phyloP scores from a whole-genome alignment of 2,113 vertebrate species.

The Peromyscus leucopus region DNA sequence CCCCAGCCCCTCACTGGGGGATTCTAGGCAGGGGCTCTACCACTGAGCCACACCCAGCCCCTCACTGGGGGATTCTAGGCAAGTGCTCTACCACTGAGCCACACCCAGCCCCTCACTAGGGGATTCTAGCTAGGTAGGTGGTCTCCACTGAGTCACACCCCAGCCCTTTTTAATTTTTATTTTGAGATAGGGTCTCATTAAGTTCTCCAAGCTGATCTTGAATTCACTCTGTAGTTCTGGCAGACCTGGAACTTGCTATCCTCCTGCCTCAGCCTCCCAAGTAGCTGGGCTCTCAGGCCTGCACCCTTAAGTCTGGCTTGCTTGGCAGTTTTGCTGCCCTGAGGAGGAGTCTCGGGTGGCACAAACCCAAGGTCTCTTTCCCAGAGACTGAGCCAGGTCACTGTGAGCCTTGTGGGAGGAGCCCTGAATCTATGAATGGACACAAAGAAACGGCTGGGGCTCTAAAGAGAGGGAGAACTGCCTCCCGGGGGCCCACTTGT shows the following conservation, averaged over 20 bases:
- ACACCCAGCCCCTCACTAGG: neutral
- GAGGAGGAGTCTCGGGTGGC: neutral
- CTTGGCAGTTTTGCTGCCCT: neutral
- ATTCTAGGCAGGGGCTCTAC: neutral
- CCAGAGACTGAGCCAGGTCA: conserved; percentile 50
- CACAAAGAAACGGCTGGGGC: conserved; percentile 28
- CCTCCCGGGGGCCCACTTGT: conserved; percentile 73
- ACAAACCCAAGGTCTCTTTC: conserved; percentile 32
- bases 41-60: neutral
- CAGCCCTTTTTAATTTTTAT: neutral
- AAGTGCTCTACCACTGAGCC: neutral
- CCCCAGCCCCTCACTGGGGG: neutral
- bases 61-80: neutral
- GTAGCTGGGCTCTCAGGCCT: neutral
- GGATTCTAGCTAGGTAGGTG: neutral
- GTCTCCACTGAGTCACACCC: neutral
- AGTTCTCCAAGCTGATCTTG: neutral
- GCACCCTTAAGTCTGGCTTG: neutral
- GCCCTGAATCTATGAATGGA: conserved; percentile 68
- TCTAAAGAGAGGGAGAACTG: conserved; percentile 53
- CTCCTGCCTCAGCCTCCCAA: neutral
- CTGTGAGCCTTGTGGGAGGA: conserved; percentile 32
- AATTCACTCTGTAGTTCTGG: neutral
- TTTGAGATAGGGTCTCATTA: neutral
- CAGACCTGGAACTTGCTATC: neutral